A percentile compares a stretch with the other conserved stretches of the same genome.
phyloP scores from a whole-genome alignment of 2,888 invertebrate species.

The Dynastes tityus region DNA sequence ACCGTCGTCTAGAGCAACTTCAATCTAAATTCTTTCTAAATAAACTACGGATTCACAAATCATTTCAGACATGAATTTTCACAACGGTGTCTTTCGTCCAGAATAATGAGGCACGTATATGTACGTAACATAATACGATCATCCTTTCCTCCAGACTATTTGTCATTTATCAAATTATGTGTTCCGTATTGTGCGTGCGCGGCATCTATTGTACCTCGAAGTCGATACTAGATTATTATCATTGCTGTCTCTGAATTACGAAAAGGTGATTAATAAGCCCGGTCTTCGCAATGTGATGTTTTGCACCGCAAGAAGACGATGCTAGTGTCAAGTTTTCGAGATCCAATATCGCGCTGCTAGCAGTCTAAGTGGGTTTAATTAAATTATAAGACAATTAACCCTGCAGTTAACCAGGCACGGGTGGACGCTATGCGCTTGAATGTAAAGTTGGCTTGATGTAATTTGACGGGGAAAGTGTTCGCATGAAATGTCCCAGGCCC shows the following conservation, averaged over 20 bases:
- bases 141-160: not conserved
- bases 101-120: no score
- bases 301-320: not conserved
- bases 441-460: no score
- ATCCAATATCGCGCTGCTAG: not conserved
- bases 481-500: no score
- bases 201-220: not conserved
- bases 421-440: not conserved
- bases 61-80: no score
- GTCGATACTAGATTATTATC: conserved; percentile 7
- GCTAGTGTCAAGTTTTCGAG: not conserved
- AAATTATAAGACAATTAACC: not conserved
- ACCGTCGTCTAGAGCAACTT: no score
- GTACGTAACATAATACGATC: no score
- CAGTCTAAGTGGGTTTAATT: not conserved
- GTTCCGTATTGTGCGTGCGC: not conserved
- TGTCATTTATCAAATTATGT: not conserved
- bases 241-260: not conserved
- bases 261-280: not conserved
- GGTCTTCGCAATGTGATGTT: not conserved
- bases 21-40: no score
- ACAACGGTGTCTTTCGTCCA: no score
- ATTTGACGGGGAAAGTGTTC: no score
- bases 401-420: not conserved
- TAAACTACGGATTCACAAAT: no score